Evolutionary conservation across 2,797 vertebrate species (phyloP), one percentile per base, ranked within the genome.

Genomic region (Leptodactylus fallax): DNA sequence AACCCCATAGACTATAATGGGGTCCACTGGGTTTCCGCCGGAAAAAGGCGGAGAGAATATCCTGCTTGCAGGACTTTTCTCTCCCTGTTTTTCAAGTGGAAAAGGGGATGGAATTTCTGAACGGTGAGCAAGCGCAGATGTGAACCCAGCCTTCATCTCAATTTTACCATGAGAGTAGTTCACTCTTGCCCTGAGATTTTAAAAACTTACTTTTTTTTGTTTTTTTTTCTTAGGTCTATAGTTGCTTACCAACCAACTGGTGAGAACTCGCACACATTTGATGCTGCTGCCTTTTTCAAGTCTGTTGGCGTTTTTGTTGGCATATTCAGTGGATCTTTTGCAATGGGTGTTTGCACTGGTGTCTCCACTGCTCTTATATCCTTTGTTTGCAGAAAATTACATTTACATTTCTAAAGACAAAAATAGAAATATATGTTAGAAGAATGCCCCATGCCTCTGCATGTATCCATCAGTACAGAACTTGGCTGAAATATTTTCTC

Each of bases 301-400:
- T 99, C 97, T 0, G 97, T 99, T 55, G 98, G 98, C 7, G 94
- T 99, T 90, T 99, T 99, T 90, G 93, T 99, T 90, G 98, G 98
- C 49, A 99, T 99, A 92, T 99, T 99, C 93, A 99, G 98, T 56
- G 98, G 98, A 10, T 99, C 98, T 83, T 99, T 99, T 81, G 94
- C 97, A 88, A 99, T 99, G 98, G 98, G 98, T 55, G 97, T 98
- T 3, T 97, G 95, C 91, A 99, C 96, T 0, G 98, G 98, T 3
- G 96, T 99, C 16, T 96, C 98, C 91, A 99, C 98, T 7, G 98
- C 98, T 91, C 95, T 99, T 90, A 99, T 99, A 99, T 99, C 98
- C 97, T 98, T 96, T 0, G 90, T 90, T 80, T 85, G 63, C 79
- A 83, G 23, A 12, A 5, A 56, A 27, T 72, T 61, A 58, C 25